A percentile compares a stretch with the other conserved stretches of the same genome.
Evolutionary conservation across 2,113 vertebrate species (phyloP).

Genomic region (Vanacampus margaritifer): DNA sequence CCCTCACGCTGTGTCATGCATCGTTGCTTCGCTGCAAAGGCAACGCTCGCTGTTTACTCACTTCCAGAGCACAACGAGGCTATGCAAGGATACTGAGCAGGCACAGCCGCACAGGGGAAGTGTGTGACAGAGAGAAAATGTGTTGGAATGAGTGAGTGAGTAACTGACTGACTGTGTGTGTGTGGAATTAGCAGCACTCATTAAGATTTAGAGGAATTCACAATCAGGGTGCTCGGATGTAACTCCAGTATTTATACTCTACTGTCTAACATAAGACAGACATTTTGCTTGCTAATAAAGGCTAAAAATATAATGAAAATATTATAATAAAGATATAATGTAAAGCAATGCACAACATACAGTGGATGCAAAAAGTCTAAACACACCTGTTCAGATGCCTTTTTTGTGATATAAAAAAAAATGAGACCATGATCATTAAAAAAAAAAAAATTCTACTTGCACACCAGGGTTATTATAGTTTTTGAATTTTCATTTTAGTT

Average conservation of each 20-base stretch:
- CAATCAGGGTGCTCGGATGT: slow-evolving; percentile 4
- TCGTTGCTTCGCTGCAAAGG: slow-evolving; percentile 7
- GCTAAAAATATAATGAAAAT: neutral
- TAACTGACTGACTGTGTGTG: slow-evolving; percentile 7
- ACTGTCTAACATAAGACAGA: neutral
- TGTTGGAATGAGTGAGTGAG: slow-evolving; percentile 10
- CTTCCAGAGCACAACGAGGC: slow-evolving; percentile 17
- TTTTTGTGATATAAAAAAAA: too few species aligned
- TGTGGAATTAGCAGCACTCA: slow-evolving; percentile 24
- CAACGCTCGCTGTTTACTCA: slow-evolving; percentile 9
- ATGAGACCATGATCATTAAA: too few species aligned
- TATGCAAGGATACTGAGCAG: slow-evolving; percentile 32
- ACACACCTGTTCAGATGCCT: too few species aligned
- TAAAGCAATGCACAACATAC: too few species aligned
- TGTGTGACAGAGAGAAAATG: slow-evolving; percentile 22
- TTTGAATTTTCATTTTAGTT: too few species aligned
- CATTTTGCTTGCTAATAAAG: neutral
- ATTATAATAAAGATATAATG: too few species aligned
- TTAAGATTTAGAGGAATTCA: slow-evolving; percentile 34
- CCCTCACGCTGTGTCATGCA: neutral
- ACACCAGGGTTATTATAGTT: too few species aligned
- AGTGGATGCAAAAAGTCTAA: too few species aligned
- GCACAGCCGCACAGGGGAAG: slow-evolving; percentile 17
- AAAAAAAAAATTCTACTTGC: too few species aligned
- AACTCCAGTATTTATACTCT: neutral